A percentile compares a stretch with the other conserved stretches of the same genome.
These are phyloP conservation scores for Solenopsis fugax DNA, from an alignment of 1,140 invertebrate genomes.

Conservation along the genomic window DNA sequence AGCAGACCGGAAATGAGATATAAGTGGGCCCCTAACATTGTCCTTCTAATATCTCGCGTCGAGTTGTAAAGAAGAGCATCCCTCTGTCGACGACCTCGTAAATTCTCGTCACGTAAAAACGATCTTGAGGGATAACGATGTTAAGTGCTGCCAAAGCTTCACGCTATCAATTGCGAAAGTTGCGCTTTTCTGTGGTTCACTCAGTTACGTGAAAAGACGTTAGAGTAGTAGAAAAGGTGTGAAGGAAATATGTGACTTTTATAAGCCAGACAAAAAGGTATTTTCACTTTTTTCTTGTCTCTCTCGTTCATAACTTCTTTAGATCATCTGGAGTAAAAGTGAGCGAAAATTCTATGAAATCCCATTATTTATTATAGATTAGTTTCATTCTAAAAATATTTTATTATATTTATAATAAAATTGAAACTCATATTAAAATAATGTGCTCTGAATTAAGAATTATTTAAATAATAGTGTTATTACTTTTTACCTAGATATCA, in stretches of 20 bases:
- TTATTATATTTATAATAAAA: neutral
- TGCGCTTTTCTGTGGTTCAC: constrained; percentile 26
- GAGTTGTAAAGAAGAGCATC: constrained; percentile 17
- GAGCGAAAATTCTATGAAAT: neutral
- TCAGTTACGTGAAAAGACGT: neutral
- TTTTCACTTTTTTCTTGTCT: neutral
- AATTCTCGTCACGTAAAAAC: constrained; percentile 50
- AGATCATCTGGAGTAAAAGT: neutral
- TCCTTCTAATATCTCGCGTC: constrained; percentile 24
- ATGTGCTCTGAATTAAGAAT: neutral
- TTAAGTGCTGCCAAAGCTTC: constrained; percentile 46
- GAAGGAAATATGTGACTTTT: neutral
- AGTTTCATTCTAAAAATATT: neutral
- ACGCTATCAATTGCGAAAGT: constrained; percentile 50
- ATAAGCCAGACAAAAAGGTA: neutral
- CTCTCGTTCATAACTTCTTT: neutral
- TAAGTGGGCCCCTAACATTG: constrained; percentile 3
- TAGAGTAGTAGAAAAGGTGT: neutral
- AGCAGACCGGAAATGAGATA: constrained; percentile 14
- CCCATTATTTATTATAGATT: neutral
- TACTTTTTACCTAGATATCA: neutral
- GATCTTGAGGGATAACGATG: constrained; percentile 38
- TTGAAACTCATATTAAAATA: constrained; percentile 2
- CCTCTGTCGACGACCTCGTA: constrained; percentile 18
- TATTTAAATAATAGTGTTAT: neutral